Conservation (phyloP, 1,140 invertebrate species). For the Drosophila virilis region DNA sequence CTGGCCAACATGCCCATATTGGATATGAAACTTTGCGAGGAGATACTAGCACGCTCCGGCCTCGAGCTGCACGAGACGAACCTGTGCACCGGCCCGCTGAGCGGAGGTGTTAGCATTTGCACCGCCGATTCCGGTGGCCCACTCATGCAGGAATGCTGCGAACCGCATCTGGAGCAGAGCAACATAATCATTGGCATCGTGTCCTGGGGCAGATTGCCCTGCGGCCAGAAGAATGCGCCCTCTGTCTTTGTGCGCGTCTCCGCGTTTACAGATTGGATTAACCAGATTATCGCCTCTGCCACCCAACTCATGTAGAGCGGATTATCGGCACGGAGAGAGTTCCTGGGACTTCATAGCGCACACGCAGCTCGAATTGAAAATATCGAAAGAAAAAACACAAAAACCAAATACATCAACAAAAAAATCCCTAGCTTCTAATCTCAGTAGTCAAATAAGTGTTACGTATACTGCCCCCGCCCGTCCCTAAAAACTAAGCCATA, state of each 20-base stretch:
- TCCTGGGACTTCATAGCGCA: not conserved
- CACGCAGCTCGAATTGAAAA: conserved; percentile 61
- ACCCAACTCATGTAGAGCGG: conserved; percentile 63
- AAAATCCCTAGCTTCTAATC: conserved; percentile 58
- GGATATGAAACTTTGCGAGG: conserved; percentile 78
- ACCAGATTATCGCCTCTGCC: conserved; percentile 68
- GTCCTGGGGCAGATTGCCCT: conserved; percentile 83
- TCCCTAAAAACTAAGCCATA: conserved; percentile 28
- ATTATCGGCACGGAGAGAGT: conserved; percentile 1
- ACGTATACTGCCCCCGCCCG: conserved; percentile 40
- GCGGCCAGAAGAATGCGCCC: conserved; percentile 87
- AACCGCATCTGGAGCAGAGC: conserved; percentile 50
- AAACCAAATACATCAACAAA: conserved; percentile 32
- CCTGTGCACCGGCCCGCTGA: conserved; percentile 85
- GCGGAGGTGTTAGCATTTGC: conserved; percentile 85
- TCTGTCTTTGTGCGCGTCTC: conserved; percentile 90
- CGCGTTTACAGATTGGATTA: conserved; percentile 88
- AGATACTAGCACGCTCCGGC: conserved; percentile 67
- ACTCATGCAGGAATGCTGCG: conserved; percentile 65
- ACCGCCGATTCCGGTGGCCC: conserved; percentile 85
- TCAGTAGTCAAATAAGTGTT: conserved; percentile 54
- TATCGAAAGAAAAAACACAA: conserved; percentile 41
- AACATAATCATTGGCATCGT: conserved; percentile 80
- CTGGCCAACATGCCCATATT: conserved; percentile 84
- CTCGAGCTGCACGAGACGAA: conserved; percentile 84